Conservation (phyloP, 2,113 vertebrate genomes). For the Lagopus leucura region DNA sequence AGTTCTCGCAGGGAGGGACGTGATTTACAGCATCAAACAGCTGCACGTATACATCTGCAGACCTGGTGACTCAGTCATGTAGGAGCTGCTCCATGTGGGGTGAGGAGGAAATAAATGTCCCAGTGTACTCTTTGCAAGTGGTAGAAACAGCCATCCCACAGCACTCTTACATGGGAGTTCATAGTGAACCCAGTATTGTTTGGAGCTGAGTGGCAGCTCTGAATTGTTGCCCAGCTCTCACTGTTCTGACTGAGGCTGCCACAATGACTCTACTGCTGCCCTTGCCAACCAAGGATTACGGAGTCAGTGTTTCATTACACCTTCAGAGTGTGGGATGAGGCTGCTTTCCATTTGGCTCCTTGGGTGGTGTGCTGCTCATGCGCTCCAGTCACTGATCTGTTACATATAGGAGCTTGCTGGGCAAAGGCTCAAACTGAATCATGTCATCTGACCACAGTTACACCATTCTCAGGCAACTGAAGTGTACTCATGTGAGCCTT, state of each 20-base stretch:
- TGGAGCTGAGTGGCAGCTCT: slow-evolving; percentile 12
- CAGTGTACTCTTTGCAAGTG: background rate
- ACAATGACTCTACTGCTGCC: background rate
- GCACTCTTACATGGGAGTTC: background rate
- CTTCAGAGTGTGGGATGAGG: slow-evolving; percentile 33
- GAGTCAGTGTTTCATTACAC: slow-evolving; percentile 19
- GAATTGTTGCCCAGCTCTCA: slow-evolving; percentile 15
- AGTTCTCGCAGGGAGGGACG: background rate
- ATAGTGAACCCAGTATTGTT: background rate
- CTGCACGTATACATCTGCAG: background rate
- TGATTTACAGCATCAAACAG: background rate
- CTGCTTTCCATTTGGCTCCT: slow-evolving; percentile 56
- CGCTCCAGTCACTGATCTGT: slow-evolving; percentile 58
- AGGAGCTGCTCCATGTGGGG: background rate
- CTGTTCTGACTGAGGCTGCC: background rate
- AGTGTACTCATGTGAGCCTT: slow-evolving; percentile 23
- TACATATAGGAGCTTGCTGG: slow-evolving; percentile 47
- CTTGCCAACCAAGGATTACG: background rate
- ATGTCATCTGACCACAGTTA: slow-evolving; percentile 64
- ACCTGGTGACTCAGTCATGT: background rate
- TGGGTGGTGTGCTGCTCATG: slow-evolving; percentile 24
- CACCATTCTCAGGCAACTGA: slow-evolving; percentile 32
- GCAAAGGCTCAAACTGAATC: slow-evolving; percentile 13
- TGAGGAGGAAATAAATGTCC: background rate
- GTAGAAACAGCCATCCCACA: background rate